Evolutionary conservation across 37 sponge, comb jelly and placozoan species (phyloP), one percentile per base, ranked within the genome.

Genomic region (Geodia barretti): DNA sequence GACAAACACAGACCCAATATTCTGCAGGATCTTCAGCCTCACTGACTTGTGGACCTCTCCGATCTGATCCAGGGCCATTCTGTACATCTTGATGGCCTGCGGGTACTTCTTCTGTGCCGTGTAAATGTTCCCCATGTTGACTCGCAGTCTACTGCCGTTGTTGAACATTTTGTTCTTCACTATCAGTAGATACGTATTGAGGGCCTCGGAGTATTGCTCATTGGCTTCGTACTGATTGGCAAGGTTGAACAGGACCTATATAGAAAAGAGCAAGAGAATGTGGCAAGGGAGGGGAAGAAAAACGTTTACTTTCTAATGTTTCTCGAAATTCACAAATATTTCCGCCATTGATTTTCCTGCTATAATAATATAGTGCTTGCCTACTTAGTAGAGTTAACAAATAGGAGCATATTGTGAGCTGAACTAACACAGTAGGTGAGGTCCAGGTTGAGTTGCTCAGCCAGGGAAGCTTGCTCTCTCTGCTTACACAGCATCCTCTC

Each of bases 61-160:
- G 29, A 96, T 91, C 77, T 94, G 96, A 39, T 98, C 99, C 81
- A 98, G 78, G 32, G 99, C 99, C 94, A 96, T 96, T 3, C 96
- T 77, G 69, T 98, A 98, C 94, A 92, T 95, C 84, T 95, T 96
- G 69, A 98, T 88, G n/a, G 96, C 96, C 67, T 93, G 92, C 26
- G 88, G 85, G 77, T 95, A 93, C 74, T 98, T 93, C 39, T 81
- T 81, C 90, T 98, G 96, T 75, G 89, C 86, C 26, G 85, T 87
- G 39, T 89, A 95, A n/a, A 98, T 93, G 86, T 98, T 98, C 0
- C 99, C 99, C 93, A 98, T 91, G 85, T 98, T 98, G 29, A 98
- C 75, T 2, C 99, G 80, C 34, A 98, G 97, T 3, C 99, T 83
- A 91, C 93, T 87, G 72, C 91, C 96, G 66, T 87, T 93, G 63